Conservation (phyloP, 1,140 invertebrate genomes). For the Zaprionus davidi region DNA sequence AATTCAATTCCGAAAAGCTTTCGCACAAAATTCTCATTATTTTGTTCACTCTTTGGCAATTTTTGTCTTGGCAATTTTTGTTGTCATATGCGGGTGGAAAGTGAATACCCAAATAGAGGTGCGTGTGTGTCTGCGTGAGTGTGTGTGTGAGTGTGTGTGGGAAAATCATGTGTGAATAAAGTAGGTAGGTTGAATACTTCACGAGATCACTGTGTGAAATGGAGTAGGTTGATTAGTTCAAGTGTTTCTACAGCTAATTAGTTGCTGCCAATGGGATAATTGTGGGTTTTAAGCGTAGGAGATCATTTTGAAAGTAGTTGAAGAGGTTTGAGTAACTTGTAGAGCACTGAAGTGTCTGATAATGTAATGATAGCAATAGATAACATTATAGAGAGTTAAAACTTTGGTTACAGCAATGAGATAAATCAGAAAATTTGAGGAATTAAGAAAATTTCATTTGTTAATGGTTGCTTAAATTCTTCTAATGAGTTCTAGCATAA, state of each 20-base stretch:
- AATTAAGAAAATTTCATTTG: no score
- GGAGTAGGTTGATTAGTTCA: slow-evolving; percentile 1
- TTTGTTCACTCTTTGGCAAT: slow-evolving; percentile 9
- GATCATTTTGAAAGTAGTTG: background rate
- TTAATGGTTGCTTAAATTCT: no score
- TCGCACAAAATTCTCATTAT: slow-evolving; percentile 26
- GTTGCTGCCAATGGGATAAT: background rate
- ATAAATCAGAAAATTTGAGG: no score
- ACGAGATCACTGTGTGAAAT: no score
- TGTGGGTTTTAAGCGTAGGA: background rate
- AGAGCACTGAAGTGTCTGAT: background rate
- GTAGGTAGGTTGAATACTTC: no score
- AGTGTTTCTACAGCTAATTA: slow-evolving; percentile 12
- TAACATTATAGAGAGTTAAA: no score
- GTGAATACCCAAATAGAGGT: slow-evolving; percentile 4
- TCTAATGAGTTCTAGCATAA: no score
- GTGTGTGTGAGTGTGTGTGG: slow-evolving; percentile 19
- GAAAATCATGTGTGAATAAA: slow-evolving; percentile 26
- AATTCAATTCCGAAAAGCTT: slow-evolving; percentile 22
- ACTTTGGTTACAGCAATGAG: no score
- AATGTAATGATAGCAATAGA: no score
- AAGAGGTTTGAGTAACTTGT: background rate
- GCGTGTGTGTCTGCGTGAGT: background rate
- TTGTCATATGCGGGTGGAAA: slow-evolving; percentile 25
- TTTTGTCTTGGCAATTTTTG: slow-evolving; percentile 9